phyloP scores from a whole-genome alignment of 2,113 vertebrate species.

The Oxyruncus cristatus region DNA sequence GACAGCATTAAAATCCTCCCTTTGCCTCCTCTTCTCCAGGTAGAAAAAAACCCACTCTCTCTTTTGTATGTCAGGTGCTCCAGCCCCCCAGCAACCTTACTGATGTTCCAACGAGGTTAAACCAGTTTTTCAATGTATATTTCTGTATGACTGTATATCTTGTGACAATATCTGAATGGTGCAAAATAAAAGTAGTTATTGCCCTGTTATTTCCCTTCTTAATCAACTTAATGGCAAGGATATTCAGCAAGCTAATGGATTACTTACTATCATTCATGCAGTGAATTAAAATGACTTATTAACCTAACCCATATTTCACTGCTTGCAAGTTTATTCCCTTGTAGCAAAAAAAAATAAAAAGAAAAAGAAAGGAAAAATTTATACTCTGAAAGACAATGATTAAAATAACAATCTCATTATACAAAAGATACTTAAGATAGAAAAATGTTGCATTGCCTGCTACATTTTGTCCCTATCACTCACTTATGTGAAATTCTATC shows the following conservation, averaged over 20 bases:
- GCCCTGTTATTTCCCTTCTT: neutral
- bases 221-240: neutral
- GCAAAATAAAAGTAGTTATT: neutral
- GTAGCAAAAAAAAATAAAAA: neutral
- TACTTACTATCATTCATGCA: neutral
- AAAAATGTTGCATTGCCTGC: neutral
- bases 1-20: neutral
- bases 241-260: neutral
- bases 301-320: neutral
- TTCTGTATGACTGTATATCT: neutral
- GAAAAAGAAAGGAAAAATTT: neutral
- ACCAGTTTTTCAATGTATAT: neutral
- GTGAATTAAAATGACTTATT: neutral
- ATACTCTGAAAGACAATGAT: neutral
- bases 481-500: neutral
- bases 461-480: neutral
- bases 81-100: neutral
- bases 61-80: neutral
- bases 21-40: neutral
- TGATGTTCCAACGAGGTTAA: neutral
- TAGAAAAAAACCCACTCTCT: neutral
- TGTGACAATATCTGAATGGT: neutral
- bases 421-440: neutral
- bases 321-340: neutral
- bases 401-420: neutral